phyloP scores from a whole-genome alignment of 2,113 vertebrate genomes.

The Cacatua alba region DNA sequence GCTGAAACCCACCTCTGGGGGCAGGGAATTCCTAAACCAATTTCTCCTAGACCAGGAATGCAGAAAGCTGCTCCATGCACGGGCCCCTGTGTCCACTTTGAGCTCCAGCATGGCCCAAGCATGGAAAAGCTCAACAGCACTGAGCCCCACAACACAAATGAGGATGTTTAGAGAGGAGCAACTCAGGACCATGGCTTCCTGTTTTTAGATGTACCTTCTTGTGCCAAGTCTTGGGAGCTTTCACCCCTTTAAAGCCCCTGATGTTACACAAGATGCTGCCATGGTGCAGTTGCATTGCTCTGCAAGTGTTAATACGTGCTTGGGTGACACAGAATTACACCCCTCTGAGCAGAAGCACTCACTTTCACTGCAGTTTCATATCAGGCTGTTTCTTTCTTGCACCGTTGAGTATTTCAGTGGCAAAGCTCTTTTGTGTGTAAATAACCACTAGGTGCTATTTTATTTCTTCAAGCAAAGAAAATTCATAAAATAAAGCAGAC shows the following conservation, averaged over 20 bases:
- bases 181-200: not conserved
- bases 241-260: not conserved
- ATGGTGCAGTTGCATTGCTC: rapidly evolving
- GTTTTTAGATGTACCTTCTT: not conserved
- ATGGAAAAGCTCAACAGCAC: not conserved
- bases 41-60: not conserved
- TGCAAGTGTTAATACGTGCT: not conserved
- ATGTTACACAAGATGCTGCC: not conserved
- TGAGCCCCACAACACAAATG: rapidly evolving
- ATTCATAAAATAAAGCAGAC: conserved; percentile 30
- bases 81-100: rapidly evolving
- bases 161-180: not conserved
- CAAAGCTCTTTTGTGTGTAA: conserved; percentile 35
- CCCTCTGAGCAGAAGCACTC: not conserved
- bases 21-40: not conserved
- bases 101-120: rapidly evolving
- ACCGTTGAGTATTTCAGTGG: not conserved
- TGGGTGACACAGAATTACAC: not conserved
- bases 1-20: not conserved
- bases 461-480: conserved; percentile 5
- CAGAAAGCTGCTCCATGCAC: not conserved
- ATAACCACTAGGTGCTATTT: conserved; percentile 8
- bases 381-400: not conserved
- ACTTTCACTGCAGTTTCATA: not conserved
- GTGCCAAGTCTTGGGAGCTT: not conserved